phyloP scores from a whole-genome alignment of 2,113 vertebrate genomes.

The Hippocampus barbouri region DNA sequence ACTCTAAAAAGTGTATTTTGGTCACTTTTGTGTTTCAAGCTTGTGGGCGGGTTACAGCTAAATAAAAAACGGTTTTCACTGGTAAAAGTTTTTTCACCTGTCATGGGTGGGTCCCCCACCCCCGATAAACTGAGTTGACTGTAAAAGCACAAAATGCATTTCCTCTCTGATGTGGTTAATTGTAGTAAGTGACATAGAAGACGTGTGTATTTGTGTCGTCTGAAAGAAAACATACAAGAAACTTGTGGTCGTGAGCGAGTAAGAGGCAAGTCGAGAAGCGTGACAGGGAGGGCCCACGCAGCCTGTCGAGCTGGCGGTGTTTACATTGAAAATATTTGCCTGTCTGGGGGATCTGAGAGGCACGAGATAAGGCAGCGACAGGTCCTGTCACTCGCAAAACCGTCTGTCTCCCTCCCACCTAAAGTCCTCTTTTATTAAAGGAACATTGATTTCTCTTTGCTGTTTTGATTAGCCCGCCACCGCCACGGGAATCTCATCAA shows the following conservation, averaged over 20 bases:
- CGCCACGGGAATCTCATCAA: conserved; percentile 60
- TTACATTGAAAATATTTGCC: conserved; percentile 74
- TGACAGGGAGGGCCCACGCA: conserved; percentile 61
- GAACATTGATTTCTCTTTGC: conserved; percentile 72
- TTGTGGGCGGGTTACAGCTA: neutral
- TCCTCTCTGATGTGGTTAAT: conserved; percentile 24
- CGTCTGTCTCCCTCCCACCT: conserved; percentile 62
- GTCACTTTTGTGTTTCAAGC: too few species aligned
- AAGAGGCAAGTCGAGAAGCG: conserved; percentile 43
- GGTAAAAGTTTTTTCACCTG: neutral
- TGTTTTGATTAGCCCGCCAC: conserved; percentile 60
- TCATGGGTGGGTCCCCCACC: neutral
- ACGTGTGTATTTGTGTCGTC: conserved; percentile 6
- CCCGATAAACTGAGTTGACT: too few species aligned
- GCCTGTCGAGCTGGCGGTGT: conserved; percentile 65
- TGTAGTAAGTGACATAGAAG: conserved; percentile 6
- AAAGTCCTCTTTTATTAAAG: conserved; percentile 67
- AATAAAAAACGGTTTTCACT: neutral
- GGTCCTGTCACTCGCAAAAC: conserved; percentile 59
- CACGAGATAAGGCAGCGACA: conserved; percentile 67
- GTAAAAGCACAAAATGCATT: neutral
- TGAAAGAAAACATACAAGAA: conserved; percentile 1
- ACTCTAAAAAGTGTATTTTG: too few species aligned
- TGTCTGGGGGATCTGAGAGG: conserved; percentile 64
- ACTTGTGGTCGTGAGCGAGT: conserved; percentile 26